Conservation (phyloP, 2,797 vertebrate species). For the Hylomyscus alleni region DNA sequence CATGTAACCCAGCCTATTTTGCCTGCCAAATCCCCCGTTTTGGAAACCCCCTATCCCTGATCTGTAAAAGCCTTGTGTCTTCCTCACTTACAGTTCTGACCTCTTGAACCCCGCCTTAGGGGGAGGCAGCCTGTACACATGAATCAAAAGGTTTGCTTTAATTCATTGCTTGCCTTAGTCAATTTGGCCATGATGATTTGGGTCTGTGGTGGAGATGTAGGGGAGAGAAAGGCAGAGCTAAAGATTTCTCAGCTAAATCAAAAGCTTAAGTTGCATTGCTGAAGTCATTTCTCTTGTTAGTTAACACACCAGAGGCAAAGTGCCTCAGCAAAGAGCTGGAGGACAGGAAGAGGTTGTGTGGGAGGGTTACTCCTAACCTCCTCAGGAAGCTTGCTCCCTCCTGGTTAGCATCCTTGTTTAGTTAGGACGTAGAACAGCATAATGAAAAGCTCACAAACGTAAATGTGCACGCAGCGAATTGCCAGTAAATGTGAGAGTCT, state of each 20-base stretch:
- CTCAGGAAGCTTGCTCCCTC: background rate
- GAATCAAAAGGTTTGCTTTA: background rate
- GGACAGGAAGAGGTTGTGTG: background rate
- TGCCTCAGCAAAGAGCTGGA: background rate
- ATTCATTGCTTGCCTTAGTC: background rate
- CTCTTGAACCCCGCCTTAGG: background rate
- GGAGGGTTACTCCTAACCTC: background rate
- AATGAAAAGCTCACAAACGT: background rate
- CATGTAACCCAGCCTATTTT: background rate
- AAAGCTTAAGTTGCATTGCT: background rate
- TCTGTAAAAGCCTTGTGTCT: background rate
- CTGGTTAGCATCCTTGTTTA: background rate
- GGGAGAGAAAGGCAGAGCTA: background rate
- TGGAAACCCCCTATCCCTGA: background rate
- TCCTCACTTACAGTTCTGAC: background rate
- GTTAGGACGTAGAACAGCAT: background rate
- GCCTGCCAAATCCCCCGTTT: background rate
- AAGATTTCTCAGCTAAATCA: background rate
- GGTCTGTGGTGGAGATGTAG: background rate
- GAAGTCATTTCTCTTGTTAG: background rate
- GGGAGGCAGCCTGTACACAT: background rate
- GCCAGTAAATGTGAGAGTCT: background rate
- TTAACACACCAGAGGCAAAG: background rate
- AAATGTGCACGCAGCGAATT: background rate
- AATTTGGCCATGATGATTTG: background rate